Evolutionary conservation across 1,140 invertebrate genomes (phyloP).

Genomic region (Hycleus phaleratus): DNA sequence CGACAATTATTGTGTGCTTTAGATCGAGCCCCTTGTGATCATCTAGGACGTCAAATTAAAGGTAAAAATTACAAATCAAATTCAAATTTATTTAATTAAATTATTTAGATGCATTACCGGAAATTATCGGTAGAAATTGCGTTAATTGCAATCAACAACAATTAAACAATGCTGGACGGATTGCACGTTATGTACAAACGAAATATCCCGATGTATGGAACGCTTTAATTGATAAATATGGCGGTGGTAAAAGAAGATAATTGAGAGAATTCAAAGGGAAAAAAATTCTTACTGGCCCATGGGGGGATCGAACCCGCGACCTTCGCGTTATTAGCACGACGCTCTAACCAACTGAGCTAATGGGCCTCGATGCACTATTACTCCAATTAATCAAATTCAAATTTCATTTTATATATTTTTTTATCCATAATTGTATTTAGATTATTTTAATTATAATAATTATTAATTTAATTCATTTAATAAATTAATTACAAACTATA

Average conservation of each 20-base stretch:
- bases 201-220: constrained; percentile 47
- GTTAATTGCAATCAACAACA: constrained; percentile 43
- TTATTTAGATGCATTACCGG: constrained; percentile 42
- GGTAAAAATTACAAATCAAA: constrained; percentile 27
- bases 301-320: constrained; percentile 54
- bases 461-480: too few species aligned
- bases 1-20: constrained; percentile 44
- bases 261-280: not conserved
- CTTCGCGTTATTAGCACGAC: constrained; percentile 45
- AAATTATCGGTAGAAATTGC: constrained; percentile 46
- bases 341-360: constrained; percentile 40
- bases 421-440: too few species aligned
- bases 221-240: constrained; percentile 45
- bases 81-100: constrained; percentile 1
- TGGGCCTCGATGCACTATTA: constrained; percentile 21
- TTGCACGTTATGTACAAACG: constrained; percentile 44
- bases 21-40: constrained; percentile 44
- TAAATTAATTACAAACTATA: too few species aligned
- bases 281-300: constrained; percentile 45
- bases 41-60: constrained; percentile 43
- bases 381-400: not conserved
- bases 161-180: constrained; percentile 43
- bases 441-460: too few species aligned
- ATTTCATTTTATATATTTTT: too few species aligned
- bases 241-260: not conserved